Evolutionary conservation across 2,797 vertebrate genomes (phyloP).

Genomic region (Gymnoscopelus microlampas): DNA sequence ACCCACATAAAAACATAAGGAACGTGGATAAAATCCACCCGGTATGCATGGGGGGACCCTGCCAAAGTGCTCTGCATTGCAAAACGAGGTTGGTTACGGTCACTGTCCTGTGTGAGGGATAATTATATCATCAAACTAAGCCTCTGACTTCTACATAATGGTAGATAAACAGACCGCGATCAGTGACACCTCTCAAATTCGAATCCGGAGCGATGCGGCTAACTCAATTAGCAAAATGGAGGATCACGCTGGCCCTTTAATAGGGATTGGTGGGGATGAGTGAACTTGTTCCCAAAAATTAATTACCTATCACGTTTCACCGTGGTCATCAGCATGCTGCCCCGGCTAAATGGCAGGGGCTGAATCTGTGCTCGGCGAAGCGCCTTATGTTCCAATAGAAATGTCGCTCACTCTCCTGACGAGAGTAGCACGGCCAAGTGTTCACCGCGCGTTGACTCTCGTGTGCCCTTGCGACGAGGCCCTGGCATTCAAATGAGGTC

Average conservation of each 20-base stretch:
- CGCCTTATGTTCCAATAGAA: constrained; percentile 70
- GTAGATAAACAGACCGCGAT: constrained; percentile 78
- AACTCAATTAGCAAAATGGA: constrained; percentile 80
- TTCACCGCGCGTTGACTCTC: constrained; percentile 58
- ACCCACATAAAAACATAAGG: constrained; percentile 25
- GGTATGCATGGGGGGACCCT: constrained; percentile 46
- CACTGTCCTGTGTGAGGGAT: constrained; percentile 69
- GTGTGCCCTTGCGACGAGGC: constrained; percentile 57
- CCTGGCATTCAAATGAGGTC: constrained; percentile 76
- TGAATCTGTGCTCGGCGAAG: constrained; percentile 67
- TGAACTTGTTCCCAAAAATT: constrained; percentile 72
- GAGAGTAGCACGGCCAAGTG: constrained; percentile 50
- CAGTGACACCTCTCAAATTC: constrained; percentile 79
- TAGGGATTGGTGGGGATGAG: constrained; percentile 76
- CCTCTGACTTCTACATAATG: constrained; percentile 68
- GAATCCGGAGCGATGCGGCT: constrained; percentile 67
- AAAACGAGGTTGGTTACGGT: constrained; percentile 66
- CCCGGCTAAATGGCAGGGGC: constrained; percentile 50
- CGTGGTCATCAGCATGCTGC: constrained; percentile 66
- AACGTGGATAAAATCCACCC: constrained; percentile 61
- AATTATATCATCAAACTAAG: constrained; percentile 82
- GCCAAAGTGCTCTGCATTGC: constrained; percentile 63
- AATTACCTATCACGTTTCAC: constrained; percentile 80
- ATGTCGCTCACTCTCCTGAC: constrained; percentile 71
- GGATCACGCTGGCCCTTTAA: constrained; percentile 69